Evolutionary conservation across 2,888 invertebrate species (phyloP), one percentile per base, ranked within the genome.

Genomic region (Aspidiotus rigidus): DNA sequence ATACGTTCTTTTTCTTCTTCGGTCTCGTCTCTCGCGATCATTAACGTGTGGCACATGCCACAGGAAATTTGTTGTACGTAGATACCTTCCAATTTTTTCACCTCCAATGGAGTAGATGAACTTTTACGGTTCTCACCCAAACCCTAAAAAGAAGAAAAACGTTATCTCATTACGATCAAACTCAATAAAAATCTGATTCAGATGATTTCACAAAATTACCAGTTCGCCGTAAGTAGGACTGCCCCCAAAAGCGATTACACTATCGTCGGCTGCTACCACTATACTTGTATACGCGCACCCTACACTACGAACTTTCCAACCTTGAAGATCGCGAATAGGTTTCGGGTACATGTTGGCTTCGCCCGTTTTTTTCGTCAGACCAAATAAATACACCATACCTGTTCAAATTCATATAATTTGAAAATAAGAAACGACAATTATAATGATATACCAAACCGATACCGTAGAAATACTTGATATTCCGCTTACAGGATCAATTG

Each of bases 331-430:
- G 74, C 92, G 93, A 5, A 95, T 88, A 0, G 93, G 92, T 77
- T 95, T 95, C 0, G 95, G 95, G 77, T 95, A 95, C 95, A 95
- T 95, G 75, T 93, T 93, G 3, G 95, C 95, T 77, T 96, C 96
- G 0, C 94, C 95, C 0, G 91, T 90, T 70, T 92, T 86, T 77
- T 94, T 95, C 0, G 90, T 90, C 77, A 93, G 93, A 0, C 96
- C 96, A 79, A 94, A 95, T 78, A 95, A 79, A 78, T 86, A 92
- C 63, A 89, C 79, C 3, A 83, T 83, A 55, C 88, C 86, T 82
- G 9, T 7, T 3, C 1, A 28, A 13, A 41, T n/a, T 40, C 17
- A 7, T 6, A 41, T 41, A 1, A 13, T n/a, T 40, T 5, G 11
- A n/a, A 62, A 62, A 40, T 62, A 62, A 11, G 28, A 28, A 28